These are phyloP conservation scores for Brachypalpus laphriformis DNA, from an alignment of 2,888 invertebrate species.

Conservation along the genomic window DNA sequence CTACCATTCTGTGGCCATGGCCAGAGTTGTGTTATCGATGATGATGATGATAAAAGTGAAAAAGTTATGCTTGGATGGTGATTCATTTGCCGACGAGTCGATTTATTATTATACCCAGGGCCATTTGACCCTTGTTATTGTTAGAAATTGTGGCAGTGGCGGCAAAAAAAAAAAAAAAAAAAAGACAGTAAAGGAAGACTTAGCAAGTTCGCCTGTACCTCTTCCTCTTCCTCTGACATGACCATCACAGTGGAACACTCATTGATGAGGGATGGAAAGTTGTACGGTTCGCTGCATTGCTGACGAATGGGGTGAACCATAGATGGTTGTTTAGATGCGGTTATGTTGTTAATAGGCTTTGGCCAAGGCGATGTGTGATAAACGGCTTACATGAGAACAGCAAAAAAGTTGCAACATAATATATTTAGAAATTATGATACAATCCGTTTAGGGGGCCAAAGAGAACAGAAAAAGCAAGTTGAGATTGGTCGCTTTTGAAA, in stretches of 20 bases:
- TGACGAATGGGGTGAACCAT: conserved; percentile 59
- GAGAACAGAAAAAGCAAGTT: not conserved
- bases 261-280: conserved; percentile 48
- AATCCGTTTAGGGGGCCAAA: not conserved
- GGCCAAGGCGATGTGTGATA: conserved; percentile 56
- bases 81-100: conserved; percentile 44
- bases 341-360: conserved; percentile 62
- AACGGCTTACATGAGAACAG: conserved; percentile 37
- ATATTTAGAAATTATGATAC: conserved; percentile 42
- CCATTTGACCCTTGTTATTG: conserved; percentile 47
- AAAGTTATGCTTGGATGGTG: conserved; percentile 56
- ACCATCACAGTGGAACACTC: conserved; percentile 45
- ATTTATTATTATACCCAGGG: conserved; percentile 42
- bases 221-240: not conserved
- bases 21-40: conserved; percentile 1
- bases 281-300: conserved; percentile 52
- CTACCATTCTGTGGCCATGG: not conserved
- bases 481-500: conserved; percentile 13
- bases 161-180: conserved; percentile 1
- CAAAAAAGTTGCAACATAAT: conserved; percentile 32
- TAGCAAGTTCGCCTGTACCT: conserved; percentile 34
- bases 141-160: conserved; percentile 38
- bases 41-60: conserved; percentile 24
- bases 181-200: conserved; percentile 31
- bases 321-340: conserved; percentile 29